Percentiles rank a stretch among this genome's conserved stretches.
Conservation (phyloP, 2,888 invertebrate species). For the Sesia apiformis region DNA sequence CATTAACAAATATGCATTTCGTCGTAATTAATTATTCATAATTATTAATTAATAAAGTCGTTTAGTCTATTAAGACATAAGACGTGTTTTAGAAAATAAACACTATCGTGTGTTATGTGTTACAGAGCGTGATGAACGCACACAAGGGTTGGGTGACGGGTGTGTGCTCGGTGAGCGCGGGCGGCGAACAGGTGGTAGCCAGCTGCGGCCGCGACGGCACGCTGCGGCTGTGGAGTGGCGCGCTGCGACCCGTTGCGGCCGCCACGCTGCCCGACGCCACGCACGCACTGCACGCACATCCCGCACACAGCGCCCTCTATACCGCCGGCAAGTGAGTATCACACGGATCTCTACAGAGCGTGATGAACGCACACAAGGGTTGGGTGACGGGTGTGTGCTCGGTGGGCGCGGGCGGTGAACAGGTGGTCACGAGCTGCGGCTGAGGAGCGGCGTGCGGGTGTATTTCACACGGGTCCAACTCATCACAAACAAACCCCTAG, state of each 20-base stretch:
- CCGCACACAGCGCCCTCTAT: constrained; percentile 64
- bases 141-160: constrained; percentile 93
- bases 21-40: too few species aligned
- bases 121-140: constrained; percentile 80
- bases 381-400: constrained; percentile 85
- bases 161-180: constrained; percentile 48
- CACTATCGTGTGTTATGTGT: not conserved
- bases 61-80: too few species aligned
- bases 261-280: constrained; percentile 73
- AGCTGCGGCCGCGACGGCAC: constrained; percentile 86
- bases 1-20: too few species aligned
- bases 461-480: constrained; percentile 45
- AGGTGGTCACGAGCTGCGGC: constrained; percentile 81
- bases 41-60: too few species aligned
- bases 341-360: constrained; percentile 32
- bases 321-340: constrained; percentile 87
- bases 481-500: too few species aligned
- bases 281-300: constrained; percentile 77
- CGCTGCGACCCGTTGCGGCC: constrained; percentile 69
- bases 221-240: constrained; percentile 83
- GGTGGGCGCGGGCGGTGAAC: constrained; percentile 21
- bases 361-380: constrained; percentile 90
- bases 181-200: constrained; percentile 64
- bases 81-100: too few species aligned
- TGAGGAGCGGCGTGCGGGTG: constrained; percentile 82